phyloP scores from a whole-genome alignment of 2,888 invertebrate species.

The Cyaniris semiargus region DNA sequence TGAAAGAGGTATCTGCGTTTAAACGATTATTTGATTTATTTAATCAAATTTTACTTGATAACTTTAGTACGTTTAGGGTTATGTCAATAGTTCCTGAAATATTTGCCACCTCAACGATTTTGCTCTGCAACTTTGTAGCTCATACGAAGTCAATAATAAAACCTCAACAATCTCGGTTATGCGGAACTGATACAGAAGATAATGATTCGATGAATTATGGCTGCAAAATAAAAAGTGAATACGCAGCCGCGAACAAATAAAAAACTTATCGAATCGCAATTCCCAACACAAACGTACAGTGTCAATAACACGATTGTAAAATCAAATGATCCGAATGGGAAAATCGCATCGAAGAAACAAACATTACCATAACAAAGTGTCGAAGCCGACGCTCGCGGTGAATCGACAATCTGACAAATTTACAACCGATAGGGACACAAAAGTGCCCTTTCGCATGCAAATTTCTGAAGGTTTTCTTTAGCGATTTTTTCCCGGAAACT shows the following conservation, averaged over 20 bases:
- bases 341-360: constrained; percentile 44
- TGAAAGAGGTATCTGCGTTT: background rate
- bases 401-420: constrained; percentile 78
- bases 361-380: constrained; percentile 77
- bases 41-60: background rate
- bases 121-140: background rate
- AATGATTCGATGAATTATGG: constrained; percentile 4
- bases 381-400: constrained; percentile 61
- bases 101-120: background rate
- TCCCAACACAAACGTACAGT: background rate
- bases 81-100: background rate
- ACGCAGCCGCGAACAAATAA: background rate
- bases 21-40: background rate
- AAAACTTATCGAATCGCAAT: background rate
- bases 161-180: background rate
- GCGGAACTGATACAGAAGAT: constrained; percentile 9
- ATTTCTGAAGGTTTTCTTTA: constrained; percentile 69
- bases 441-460: constrained; percentile 77
- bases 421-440: constrained; percentile 74
- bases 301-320: constrained; percentile 27
- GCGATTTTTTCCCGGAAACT: constrained; percentile 67
- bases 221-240: background rate
- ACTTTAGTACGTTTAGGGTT: background rate
- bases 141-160: constrained; percentile 13
- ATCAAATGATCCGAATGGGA: constrained; percentile 34